These are phyloP conservation scores for Rhynchonycteris naso DNA, from an alignment of 2,797 vertebrate genomes.

Conservation along the genomic window DNA sequence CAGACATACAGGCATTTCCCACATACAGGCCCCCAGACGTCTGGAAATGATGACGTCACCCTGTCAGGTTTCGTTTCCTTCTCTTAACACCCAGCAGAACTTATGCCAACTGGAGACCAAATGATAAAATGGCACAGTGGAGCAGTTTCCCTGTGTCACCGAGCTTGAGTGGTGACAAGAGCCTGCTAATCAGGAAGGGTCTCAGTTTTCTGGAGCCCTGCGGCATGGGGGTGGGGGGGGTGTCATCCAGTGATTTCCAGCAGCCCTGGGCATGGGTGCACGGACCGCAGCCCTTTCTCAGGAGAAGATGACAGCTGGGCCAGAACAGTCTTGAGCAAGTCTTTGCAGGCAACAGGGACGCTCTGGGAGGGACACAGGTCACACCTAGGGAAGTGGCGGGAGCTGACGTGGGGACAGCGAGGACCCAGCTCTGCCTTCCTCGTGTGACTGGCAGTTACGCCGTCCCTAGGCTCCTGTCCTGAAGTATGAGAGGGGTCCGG, in stretches of 20 bases:
- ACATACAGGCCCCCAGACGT: neutral
- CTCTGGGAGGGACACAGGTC: neutral
- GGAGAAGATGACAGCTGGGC: fast-evolving
- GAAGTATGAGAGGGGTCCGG: fast-evolving
- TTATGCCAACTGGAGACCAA: neutral
- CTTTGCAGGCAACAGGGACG: neutral
- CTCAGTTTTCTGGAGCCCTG: fast-evolving
- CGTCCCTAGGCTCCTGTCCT: neutral
- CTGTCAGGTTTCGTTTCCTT: neutral
- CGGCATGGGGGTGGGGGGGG: fast-evolving
- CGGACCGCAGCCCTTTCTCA: fast-evolving
- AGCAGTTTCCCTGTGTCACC: neutral
- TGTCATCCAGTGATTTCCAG: fast-evolving
- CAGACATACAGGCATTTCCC: neutral
- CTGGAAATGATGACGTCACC: neutral
- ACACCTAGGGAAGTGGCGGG: neutral
- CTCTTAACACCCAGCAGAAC: neutral
- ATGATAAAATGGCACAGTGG: neutral
- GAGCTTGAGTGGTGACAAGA: fast-evolving
- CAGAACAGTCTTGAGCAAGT: fast-evolving
- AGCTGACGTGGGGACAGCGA: no score
- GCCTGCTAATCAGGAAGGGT: neutral
- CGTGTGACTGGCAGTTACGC: neutral
- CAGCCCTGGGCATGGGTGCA: fast-evolving
- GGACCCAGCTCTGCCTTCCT: neutral